Evolutionary conservation across 1,140 invertebrate genomes (phyloP), one percentile per base, ranked within the genome.

Genomic region (Platorchestia sp.): DNA sequence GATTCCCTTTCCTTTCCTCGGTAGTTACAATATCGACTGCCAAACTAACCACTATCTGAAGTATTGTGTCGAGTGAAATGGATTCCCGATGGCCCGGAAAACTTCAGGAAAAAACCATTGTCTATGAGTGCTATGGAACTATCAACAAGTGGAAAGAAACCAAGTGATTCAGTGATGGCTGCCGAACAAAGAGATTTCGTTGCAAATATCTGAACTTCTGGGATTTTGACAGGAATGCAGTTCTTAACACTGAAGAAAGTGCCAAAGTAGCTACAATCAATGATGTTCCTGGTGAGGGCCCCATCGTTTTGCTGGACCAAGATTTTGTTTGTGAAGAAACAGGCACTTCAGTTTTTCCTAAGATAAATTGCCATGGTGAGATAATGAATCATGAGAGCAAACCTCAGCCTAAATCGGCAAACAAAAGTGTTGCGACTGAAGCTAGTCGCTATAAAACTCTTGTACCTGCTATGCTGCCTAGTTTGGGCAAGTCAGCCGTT

Each of bases 171-270:
- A n/a, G 16, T 14, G 43, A 89, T 27, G 45, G 91, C 45, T 44
- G 91, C 40, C 91, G 91, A 40, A 47, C 91, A 7, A 93, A 47
- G n/a, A 93, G 91, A 41, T 93, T 93, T 40, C 91, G 91, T n/a
- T 44, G 44, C 5, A 45, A 45, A 93, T 44, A 47, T 47, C n/a
- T 93, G 10, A 93, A 45, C n/a, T 93, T 45, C 40, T 93, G 91
- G 91, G 91, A 93, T 45, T 93, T 93, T 41, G 91, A 93, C 5
- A 93, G 45, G 44, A 93, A 47, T 16, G 44, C 44, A 22, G 6
- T n/a, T 19, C 43, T 45, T 10, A 40, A 45, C 0, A 93, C 43
- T 47, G 91, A 93, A 6, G 45, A 93, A 44, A 44, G 91, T 40
- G 6, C 36, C 36, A 45, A n/a, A 44, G 45, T 44, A 47, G 91